Percentiles rank a stretch among this genome's conserved stretches.
Conservation (phyloP, 2,888 invertebrate genomes). For the Acanthacorydalis orientalis region DNA sequence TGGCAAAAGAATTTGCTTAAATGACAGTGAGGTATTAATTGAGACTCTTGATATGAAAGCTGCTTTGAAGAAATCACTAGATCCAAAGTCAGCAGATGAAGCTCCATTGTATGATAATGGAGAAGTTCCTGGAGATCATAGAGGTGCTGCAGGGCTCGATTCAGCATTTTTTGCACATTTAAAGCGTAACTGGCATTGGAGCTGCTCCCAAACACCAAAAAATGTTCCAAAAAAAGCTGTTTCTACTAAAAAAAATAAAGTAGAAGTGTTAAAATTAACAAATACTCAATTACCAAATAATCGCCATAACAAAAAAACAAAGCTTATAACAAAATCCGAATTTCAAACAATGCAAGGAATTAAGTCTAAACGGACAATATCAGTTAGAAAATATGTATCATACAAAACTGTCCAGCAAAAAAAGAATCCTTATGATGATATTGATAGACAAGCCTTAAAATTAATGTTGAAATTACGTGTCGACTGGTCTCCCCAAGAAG, state of each 20-base stretch:
- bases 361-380: constrained; percentile 1
- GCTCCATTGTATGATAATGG: constrained; percentile 34
- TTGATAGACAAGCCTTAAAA: constrained; percentile 44
- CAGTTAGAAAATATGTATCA: constrained; percentile 4
- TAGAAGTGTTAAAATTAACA: background rate
- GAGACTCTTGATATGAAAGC: constrained; percentile 29
- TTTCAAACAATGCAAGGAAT: background rate
- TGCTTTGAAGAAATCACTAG: constrained; percentile 26
- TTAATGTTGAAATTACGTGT: constrained; percentile 41
- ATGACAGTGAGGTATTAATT: background rate
- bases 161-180: constrained; percentile 49
- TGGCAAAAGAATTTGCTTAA: constrained; percentile 19
- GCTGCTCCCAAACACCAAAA: background rate
- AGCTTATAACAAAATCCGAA: background rate
- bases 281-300: background rate
- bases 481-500: constrained; percentile 50
- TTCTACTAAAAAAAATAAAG: background rate
- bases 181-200: constrained; percentile 41
- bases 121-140: constrained; percentile 49
- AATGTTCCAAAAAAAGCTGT: background rate
- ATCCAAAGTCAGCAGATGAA: constrained; percentile 26
- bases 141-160: constrained; percentile 57
- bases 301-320: background rate
- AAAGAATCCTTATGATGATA: constrained; percentile 33
- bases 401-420: constrained; percentile 9